Percentiles rank a stretch among this genome's conserved stretches.
Evolutionary conservation across 2,113 vertebrate species (phyloP).

Genomic region (Chinchilla lanigera): DNA sequence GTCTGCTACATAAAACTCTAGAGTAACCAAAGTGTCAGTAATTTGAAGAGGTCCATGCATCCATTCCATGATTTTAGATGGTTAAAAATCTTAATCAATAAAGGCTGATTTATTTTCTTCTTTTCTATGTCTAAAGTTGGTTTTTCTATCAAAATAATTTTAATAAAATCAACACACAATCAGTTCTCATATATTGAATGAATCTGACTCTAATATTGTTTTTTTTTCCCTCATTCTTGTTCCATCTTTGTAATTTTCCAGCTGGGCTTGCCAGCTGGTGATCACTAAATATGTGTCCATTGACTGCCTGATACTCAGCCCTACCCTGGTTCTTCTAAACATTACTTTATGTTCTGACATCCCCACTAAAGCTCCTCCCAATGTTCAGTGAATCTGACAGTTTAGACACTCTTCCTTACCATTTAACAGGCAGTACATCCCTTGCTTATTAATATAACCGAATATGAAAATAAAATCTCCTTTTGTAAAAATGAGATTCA

Average conservation of each 20-base stretch:
- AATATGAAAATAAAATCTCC: background rate
- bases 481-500: background rate
- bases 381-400: background rate
- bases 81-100: background rate
- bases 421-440: background rate
- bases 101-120: background rate
- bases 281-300: background rate
- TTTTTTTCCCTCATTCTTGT: background rate
- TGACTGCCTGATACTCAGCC: background rate
- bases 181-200: background rate
- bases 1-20: background rate
- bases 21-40: background rate
- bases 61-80: background rate
- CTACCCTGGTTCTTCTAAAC: background rate
- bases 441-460: background rate
- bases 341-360: background rate
- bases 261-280: background rate
- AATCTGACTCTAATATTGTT: background rate
- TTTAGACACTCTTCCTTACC: background rate
- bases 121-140: background rate
- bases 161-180: background rate
- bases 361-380: background rate
- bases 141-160: background rate
- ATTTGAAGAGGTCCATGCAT: background rate
- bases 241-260: background rate